Percentiles rank a stretch among this genome's conserved stretches.
phyloP scores from a whole-genome alignment of 1,140 invertebrate genomes.

The Trachymyrmex septentrionalis region DNA sequence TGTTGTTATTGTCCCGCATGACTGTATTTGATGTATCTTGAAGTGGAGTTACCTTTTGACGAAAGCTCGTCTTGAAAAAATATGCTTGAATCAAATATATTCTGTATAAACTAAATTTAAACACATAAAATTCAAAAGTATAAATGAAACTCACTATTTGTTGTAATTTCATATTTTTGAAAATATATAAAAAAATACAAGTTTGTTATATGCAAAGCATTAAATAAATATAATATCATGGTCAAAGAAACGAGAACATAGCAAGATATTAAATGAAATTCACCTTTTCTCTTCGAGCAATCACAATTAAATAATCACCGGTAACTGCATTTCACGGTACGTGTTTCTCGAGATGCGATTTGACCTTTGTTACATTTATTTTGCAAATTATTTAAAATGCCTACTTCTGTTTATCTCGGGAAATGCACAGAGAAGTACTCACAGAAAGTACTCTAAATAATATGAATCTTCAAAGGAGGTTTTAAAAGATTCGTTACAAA shows the following conservation, averaged over 20 bases:
- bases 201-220: too few relatives aligned
- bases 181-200: too few relatives aligned
- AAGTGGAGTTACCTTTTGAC: not conserved
- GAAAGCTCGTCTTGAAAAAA: not conserved
- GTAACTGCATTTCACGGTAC: not conserved
- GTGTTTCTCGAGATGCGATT: conserved; percentile 29
- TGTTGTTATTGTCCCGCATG: conserved; percentile 79
- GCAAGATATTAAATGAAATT: too few relatives aligned
- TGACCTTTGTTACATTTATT: not conserved
- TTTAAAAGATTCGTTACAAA: not conserved
- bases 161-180: not conserved
- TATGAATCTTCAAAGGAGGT: conserved; percentile 20
- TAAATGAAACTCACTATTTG: not conserved
- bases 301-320: not conserved
- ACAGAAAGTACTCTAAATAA: conserved; percentile 2
- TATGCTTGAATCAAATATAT: not conserved
- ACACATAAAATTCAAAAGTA: not conserved
- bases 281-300: not conserved
- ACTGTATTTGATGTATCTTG: conserved; percentile 15
- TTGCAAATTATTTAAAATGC: conserved; percentile 1
- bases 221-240: too few relatives aligned
- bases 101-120: not conserved
- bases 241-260: too few relatives aligned
- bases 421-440: conserved; percentile 32
- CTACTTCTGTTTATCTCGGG: conserved; percentile 36